Conservation (phyloP, 1,140 invertebrate genomes). For the Danaus melanippus region DNA sequence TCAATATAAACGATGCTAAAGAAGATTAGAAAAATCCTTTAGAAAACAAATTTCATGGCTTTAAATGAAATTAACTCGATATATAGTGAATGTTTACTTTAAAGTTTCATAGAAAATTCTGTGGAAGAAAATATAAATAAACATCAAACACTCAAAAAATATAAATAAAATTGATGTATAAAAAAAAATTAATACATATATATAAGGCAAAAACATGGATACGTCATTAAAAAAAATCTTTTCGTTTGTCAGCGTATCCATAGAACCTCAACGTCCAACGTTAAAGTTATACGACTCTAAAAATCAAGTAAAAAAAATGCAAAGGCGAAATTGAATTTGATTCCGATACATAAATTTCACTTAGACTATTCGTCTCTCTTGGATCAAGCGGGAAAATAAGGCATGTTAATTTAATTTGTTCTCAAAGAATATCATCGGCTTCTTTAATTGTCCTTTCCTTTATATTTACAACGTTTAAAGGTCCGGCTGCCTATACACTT, state of each 20-base stretch:
- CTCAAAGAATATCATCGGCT: conserved; percentile 45
- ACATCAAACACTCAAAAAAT: too few species aligned
- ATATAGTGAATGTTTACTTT: conserved; percentile 20
- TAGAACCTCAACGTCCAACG: conserved; percentile 23
- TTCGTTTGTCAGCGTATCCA: conserved; percentile 28
- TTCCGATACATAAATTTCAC: conserved; percentile 71
- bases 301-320: conserved; percentile 62
- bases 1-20: conserved; percentile 71
- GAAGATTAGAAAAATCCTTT: conserved; percentile 71
- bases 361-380: conserved; percentile 66
- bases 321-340: conserved; percentile 70
- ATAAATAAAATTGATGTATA: too few species aligned
- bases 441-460: conserved; percentile 51
- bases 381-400: conserved; percentile 62
- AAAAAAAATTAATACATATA: neutral
- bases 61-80: conserved; percentile 9
- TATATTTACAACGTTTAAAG: conserved; percentile 13
- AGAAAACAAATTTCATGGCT: conserved; percentile 62
- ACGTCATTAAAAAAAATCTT: too few species aligned
- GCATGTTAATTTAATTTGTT: conserved; percentile 66
- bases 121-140: too few species aligned
- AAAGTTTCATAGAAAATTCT: neutral
- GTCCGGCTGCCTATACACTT: conserved; percentile 7
- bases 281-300: conserved; percentile 47
- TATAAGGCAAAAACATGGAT: neutral